Percentiles rank a stretch among this genome's conserved stretches.
phyloP scores from a whole-genome alignment of 2,113 vertebrate species.

The Callocephalon fimbriatum region DNA sequence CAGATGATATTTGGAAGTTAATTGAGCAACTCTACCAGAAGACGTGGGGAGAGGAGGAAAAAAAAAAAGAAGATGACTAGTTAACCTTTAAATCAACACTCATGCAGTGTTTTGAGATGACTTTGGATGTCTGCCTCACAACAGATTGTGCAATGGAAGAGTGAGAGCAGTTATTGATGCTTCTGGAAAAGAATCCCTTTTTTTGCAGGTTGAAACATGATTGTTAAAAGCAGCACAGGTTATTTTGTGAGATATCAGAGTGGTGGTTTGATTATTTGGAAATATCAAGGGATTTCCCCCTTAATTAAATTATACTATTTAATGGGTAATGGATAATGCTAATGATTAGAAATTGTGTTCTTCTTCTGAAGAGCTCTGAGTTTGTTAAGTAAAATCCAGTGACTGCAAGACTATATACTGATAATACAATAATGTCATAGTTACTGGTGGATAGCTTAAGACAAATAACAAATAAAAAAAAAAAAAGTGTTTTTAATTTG shows the following conservation, averaged over 20 bases:
- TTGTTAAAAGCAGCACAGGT: neutral
- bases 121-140: slow-evolving; percentile 50
- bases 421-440: neutral
- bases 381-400: neutral
- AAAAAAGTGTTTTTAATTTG: neutral
- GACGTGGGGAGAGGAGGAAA: neutral
- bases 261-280: neutral
- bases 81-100: slow-evolving; percentile 63
- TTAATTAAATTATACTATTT: neutral
- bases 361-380: neutral
- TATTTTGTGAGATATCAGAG: neutral
- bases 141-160: slow-evolving; percentile 53
- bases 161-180: slow-evolving; percentile 36
- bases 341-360: neutral
- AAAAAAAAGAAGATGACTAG: neutral
- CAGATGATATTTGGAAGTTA: neutral
- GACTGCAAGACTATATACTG: neutral
- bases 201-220: neutral
- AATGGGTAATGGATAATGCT: neutral
- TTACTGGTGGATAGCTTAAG: neutral
- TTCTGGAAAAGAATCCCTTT: slow-evolving; percentile 28
- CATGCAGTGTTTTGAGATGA: slow-evolving; percentile 28
- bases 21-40: slow-evolving; percentile 13
- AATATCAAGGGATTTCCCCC: neutral
- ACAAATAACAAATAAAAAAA: neutral